Evolutionary conservation across 2,113 vertebrate species (phyloP).

Genomic region (Patagioenas fasciata): DNA sequence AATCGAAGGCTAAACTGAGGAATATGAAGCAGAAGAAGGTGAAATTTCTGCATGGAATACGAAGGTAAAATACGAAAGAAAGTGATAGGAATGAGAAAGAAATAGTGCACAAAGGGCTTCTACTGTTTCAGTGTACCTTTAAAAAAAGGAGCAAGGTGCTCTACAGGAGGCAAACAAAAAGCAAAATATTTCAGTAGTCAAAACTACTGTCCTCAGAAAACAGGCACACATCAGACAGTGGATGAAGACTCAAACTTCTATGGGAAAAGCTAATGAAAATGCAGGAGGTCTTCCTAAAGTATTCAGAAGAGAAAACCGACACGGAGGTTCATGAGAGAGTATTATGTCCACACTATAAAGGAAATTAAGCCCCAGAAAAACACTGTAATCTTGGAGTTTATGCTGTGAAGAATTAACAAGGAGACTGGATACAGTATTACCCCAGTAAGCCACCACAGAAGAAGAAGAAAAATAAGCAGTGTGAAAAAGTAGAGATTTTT

Average conservation of each 20-base stretch:
- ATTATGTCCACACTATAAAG: background rate
- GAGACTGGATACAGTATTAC: background rate
- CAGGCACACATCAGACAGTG: background rate
- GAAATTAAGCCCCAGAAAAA: background rate
- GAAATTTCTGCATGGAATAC: background rate
- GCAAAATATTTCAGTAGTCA: background rate
- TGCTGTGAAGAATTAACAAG: fast-evolving
- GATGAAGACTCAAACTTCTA: background rate
- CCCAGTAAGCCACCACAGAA: background rate
- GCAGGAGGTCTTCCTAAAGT: background rate
- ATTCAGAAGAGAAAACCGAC: background rate
- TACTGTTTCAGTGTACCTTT: background rate
- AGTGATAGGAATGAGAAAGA: background rate
- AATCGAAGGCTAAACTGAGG: background rate
- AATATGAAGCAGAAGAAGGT: background rate
- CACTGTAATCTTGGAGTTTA: background rate
- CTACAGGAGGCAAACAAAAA: background rate
- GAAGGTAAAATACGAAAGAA: background rate
- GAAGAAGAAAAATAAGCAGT: background rate
- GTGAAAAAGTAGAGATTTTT: background rate
- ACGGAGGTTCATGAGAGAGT: background rate
- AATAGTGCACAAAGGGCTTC: background rate
- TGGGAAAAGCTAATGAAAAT: background rate
- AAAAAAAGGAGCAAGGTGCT: background rate
- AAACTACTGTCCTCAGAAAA: background rate